These are phyloP conservation scores for Apocheima hispidaria DNA, from an alignment of 2,888 invertebrate species.

Conservation along the genomic window DNA sequence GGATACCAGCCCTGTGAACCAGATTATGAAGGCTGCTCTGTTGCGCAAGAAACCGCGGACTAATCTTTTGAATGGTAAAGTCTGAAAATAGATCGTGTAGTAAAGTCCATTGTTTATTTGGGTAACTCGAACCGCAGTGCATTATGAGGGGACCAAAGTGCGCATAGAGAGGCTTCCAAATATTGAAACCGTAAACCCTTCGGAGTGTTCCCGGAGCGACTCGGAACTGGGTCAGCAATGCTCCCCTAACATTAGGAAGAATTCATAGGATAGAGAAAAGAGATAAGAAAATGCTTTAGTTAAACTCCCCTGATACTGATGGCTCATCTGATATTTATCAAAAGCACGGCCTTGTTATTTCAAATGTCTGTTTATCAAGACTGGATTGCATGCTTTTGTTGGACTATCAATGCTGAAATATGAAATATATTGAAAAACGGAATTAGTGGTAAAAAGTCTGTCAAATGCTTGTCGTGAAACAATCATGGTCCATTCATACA, in stretches of 20 bases:
- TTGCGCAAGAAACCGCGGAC: conserved; percentile 63
- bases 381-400: conserved; percentile 20
- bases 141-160: conserved; percentile 56
- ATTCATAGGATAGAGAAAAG: conserved; percentile 57
- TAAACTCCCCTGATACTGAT: conserved; percentile 42
- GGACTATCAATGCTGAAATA: not conserved
- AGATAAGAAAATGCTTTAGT: conserved; percentile 47
- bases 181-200: conserved; percentile 82
- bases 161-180: conserved; percentile 64
- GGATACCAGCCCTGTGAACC: conserved; percentile 77
- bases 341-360: conserved; percentile 22
- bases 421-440: too few species aligned
- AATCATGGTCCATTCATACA: too few species aligned
- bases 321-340: conserved; percentile 47
- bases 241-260: conserved; percentile 65
- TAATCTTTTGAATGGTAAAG: conserved; percentile 54
- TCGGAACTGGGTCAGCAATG: conserved; percentile 74
- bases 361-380: conserved; percentile 21
- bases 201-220: conserved; percentile 69
- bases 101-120: conserved; percentile 51
- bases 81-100: conserved; percentile 63
- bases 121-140: conserved; percentile 53
- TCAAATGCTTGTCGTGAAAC: too few species aligned
- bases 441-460: too few species aligned
- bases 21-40: conserved; percentile 76